Conservation (phyloP, 2,888 invertebrate species). For the Thecocarcelia acutangulata region DNA sequence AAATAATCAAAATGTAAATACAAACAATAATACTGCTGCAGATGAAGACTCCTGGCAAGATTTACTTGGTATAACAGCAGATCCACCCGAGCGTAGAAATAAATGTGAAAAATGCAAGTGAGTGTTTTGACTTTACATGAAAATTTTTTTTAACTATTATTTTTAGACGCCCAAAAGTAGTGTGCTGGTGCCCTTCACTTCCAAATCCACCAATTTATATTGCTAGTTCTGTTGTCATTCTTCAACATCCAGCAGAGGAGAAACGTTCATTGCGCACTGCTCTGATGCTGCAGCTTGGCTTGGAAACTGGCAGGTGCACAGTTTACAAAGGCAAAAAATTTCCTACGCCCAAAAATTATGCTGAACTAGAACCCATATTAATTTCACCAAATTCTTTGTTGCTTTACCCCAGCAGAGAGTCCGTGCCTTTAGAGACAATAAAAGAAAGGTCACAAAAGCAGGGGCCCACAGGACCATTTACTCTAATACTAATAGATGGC, state of each 20-base stretch:
- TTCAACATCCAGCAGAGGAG: constrained; percentile 97
- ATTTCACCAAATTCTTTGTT: constrained; percentile 85
- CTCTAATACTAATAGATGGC: constrained; percentile 93
- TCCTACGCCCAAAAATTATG: constrained; percentile 84
- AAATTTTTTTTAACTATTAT: too few relatives aligned
- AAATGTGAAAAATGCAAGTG: constrained; percentile 89
- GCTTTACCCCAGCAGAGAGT: constrained; percentile 90
- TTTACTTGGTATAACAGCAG: constrained; percentile 87
- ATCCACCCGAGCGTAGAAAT: constrained; percentile 87
- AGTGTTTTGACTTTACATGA: constrained; percentile 74
- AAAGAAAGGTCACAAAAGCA: constrained; percentile 70
- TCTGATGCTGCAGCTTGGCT: constrained; percentile 91
- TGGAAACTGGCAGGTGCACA: constrained; percentile 88
- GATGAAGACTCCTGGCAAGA: constrained; percentile 85
- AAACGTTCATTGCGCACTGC: constrained; percentile 94
- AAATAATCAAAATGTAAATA: constrained; percentile 56
- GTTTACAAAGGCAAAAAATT: constrained; percentile 89
- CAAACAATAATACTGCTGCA: constrained; percentile 29
- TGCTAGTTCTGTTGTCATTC: constrained; percentile 87
- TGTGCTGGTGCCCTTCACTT: constrained; percentile 95
- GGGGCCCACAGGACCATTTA: constrained; percentile 83
- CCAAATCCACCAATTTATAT: constrained; percentile 87
- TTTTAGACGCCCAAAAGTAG: constrained; percentile 89
- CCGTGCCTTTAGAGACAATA: constrained; percentile 86
- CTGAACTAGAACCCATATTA: constrained; percentile 86